Conservation (phyloP, 2,797 vertebrate genomes). For the Rhadinocentrus ornatus region DNA sequence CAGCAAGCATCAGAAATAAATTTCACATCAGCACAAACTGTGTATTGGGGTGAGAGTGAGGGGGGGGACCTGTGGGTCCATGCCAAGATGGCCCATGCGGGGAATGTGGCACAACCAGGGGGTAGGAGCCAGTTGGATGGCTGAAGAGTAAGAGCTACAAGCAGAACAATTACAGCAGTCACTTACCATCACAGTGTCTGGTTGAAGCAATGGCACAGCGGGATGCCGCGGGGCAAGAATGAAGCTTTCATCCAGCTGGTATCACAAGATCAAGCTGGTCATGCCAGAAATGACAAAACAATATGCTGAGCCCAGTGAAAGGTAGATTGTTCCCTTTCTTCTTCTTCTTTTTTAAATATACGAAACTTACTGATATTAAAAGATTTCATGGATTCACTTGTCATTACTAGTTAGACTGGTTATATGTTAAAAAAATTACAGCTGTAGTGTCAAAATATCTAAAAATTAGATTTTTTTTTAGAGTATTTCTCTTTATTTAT, state of each 20-base stretch:
- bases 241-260: constrained; percentile 79
- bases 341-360: constrained; percentile 23
- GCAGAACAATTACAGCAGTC: constrained; percentile 83
- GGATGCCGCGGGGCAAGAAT: constrained; percentile 73
- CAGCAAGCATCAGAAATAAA: constrained; percentile 25
- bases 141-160: constrained; percentile 76
- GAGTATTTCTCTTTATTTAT: constrained; percentile 11
- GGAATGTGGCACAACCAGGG: constrained; percentile 67
- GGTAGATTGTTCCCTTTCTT: constrained; percentile 1
- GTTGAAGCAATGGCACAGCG: constrained; percentile 75
- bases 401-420: constrained; percentile 11
- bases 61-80: constrained; percentile 8
- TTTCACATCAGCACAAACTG: constrained; percentile 44
- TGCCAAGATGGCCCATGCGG: constrained; percentile 71
- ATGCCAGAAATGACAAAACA: constrained; percentile 78
- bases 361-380: constrained; percentile 27
- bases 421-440: not conserved
- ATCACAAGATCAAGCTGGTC: constrained; percentile 78
- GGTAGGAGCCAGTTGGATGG: constrained; percentile 74
- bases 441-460: constrained; percentile 4
- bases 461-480: not conserved
- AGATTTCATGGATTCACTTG: constrained; percentile 23
- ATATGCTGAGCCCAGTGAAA: constrained; percentile 61
- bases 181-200: constrained; percentile 81
- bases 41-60: not conserved